A percentile compares a stretch with the other conserved stretches of the same genome.
Conservation (phyloP, 2,113 vertebrate species). For the Catagonus wagneri region DNA sequence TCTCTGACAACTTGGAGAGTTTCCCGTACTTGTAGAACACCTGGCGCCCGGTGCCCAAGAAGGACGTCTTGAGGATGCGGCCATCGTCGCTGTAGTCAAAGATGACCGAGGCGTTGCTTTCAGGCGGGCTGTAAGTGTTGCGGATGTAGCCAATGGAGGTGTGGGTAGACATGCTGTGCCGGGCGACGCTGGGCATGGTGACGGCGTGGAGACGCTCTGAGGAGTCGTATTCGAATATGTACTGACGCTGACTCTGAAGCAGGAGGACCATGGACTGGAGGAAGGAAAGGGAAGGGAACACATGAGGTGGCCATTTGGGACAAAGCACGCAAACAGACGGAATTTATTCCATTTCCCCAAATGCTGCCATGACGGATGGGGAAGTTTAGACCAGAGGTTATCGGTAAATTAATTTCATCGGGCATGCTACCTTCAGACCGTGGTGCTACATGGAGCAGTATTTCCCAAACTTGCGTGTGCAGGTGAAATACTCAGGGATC, state of each 20-base stretch:
- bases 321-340: neutral
- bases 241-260: constrained; percentile 98
- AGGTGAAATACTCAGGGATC: neutral
- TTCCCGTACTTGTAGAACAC: constrained; percentile 99
- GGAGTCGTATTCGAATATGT: constrained; percentile 97
- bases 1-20: constrained; percentile 96
- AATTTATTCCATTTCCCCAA: neutral
- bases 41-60: constrained; percentile 95
- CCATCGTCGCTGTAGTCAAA: constrained; percentile 98
- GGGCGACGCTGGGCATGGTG: constrained; percentile 98
- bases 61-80: constrained; percentile 93
- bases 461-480: neutral
- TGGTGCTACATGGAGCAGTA: neutral
- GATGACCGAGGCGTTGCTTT: constrained; percentile 98
- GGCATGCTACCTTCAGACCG: neutral
- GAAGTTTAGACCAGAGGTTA: neutral
- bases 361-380: neutral
- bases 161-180: constrained; percentile 98
- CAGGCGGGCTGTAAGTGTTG: constrained; percentile 97
- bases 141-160: constrained; percentile 98
- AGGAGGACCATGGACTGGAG: constrained; percentile 97
- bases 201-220: constrained; percentile 95
- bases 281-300: constrained; percentile 51
- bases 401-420: neutral
- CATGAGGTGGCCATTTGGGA: neutral